Evolutionary conservation across 2,797 vertebrate genomes (phyloP).

Genomic region (Macrochelys suwanniensis): DNA sequence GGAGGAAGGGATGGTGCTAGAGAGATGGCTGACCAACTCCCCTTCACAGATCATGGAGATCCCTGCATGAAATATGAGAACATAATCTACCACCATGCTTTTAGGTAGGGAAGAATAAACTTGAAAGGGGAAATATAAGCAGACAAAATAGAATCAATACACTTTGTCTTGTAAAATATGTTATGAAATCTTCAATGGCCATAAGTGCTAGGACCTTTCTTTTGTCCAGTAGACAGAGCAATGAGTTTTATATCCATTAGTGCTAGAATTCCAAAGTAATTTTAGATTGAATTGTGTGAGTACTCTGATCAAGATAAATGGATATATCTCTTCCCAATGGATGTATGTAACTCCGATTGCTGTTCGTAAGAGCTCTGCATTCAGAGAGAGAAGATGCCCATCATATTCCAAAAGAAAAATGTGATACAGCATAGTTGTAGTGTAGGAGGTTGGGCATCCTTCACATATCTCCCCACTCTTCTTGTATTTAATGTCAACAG

Average conservation of each 20-base stretch:
- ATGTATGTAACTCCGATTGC: background rate
- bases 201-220: background rate
- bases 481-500: background rate
- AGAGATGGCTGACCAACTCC: background rate
- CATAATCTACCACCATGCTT: background rate
- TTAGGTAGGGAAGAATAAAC: background rate
- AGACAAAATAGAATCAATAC: background rate
- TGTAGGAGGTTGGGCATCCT: background rate
- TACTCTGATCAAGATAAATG: constrained; percentile 1
- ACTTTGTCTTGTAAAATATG: background rate
- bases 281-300: background rate
- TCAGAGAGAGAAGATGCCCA: background rate
- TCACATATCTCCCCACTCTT: background rate
- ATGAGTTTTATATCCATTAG: background rate
- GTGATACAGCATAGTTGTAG: background rate
- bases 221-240: background rate
- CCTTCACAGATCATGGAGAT: background rate
- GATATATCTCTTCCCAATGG: background rate
- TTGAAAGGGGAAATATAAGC: background rate
- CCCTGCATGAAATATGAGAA: rapidly evolving
- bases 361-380: background rate
- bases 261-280: constrained; percentile 39
- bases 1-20: background rate
- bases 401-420: background rate
- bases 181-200: background rate